Evolutionary conservation across 2,797 vertebrate species (phyloP).

Genomic region (Eremophila alpestris): DNA sequence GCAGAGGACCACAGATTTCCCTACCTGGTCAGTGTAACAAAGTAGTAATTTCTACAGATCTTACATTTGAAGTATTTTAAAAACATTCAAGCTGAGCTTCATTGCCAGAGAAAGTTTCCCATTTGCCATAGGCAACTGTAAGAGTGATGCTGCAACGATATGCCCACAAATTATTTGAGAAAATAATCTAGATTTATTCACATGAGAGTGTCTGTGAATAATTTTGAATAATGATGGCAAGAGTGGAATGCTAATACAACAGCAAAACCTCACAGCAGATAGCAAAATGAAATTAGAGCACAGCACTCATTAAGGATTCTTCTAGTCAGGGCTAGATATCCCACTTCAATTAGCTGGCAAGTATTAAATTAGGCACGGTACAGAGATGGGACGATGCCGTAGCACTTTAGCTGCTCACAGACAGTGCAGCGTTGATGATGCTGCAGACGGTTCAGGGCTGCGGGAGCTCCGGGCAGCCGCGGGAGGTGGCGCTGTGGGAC

Average conservation of each 20-base stretch:
- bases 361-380: background rate
- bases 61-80: background rate
- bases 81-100: background rate
- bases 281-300: background rate
- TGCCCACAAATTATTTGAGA: background rate
- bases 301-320: background rate
- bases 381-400: background rate
- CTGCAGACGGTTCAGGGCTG: accelerated
- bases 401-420: background rate
- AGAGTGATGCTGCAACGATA: background rate
- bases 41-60: background rate
- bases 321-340: background rate
- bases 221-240: background rate
- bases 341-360: background rate
- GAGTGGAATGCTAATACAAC: background rate
- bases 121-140: background rate
- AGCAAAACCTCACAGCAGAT: background rate
- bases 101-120: background rate
- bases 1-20: background rate
- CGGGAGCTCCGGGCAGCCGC: background rate
- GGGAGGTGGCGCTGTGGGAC: slow-evolving; percentile 58
- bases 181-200: slow-evolving; percentile 10
- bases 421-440: background rate
- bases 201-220: background rate
- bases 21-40: background rate